These are phyloP conservation scores for Mugil cephalus DNA, from an alignment of 2,113 vertebrate species.

Conservation along the genomic window DNA sequence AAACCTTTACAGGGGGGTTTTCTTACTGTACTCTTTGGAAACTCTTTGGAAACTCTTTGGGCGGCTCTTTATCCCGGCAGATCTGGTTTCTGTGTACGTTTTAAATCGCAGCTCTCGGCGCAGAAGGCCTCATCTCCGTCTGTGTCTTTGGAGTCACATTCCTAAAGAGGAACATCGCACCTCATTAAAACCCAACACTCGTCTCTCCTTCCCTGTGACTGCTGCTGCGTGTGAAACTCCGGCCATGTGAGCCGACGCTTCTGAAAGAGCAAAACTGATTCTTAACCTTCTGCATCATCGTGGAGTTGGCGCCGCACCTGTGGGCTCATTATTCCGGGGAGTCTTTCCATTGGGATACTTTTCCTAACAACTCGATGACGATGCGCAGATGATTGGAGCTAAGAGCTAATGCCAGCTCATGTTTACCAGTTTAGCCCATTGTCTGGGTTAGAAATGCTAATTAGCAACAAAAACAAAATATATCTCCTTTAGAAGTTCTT, in stretches of 20 bases:
- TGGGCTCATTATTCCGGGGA: neutral
- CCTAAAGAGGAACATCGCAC: constrained; percentile 64
- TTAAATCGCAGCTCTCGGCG: constrained; percentile 20
- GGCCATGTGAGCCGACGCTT: constrained; percentile 41
- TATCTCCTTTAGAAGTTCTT: no score
- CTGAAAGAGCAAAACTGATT: constrained; percentile 31
- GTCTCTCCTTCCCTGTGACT: constrained; percentile 36
- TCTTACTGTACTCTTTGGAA: neutral
- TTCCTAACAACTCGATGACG: no score
- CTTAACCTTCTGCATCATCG: neutral
- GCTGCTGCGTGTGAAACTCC: constrained; percentile 23
- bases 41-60: no score
- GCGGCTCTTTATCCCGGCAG: neutral
- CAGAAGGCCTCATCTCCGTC: constrained; percentile 23
- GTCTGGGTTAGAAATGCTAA: no score
- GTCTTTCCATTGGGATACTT: no score
- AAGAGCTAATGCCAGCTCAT: no score
- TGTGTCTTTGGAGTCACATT: constrained; percentile 48
- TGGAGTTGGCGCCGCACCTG: constrained; percentile 13
- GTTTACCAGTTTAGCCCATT: no score
- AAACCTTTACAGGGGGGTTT: neutral
- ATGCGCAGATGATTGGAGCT: no score
- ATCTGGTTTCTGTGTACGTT: constrained; percentile 21
- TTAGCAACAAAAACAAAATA: no score
- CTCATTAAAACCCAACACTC: constrained; percentile 70